These are phyloP conservation scores for Melanargia galathea DNA, from an alignment of 2,888 invertebrate genomes.

Conservation along the genomic window DNA sequence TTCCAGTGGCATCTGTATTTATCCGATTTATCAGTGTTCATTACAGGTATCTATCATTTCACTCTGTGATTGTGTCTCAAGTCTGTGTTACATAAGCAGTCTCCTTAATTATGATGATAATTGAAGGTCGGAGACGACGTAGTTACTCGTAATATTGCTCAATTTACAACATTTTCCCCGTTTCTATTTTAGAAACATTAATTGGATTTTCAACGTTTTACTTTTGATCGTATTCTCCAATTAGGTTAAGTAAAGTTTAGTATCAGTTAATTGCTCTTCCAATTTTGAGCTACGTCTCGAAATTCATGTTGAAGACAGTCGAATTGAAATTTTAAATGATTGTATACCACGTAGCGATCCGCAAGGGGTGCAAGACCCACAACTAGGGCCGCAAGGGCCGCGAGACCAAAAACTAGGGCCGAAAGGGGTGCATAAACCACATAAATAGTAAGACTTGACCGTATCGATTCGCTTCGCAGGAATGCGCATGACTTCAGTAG, in stretches of 20 bases:
- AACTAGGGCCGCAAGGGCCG: too few species aligned
- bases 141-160: neutral
- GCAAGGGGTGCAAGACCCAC: too few species aligned
- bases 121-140: neutral
- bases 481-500: too few species aligned
- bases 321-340: constrained; percentile 26
- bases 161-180: neutral
- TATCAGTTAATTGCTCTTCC: constrained; percentile 50
- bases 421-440: too few species aligned
- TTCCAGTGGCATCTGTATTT: too few species aligned
- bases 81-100: neutral
- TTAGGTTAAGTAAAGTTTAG: constrained; percentile 43
- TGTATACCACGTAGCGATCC: neutral
- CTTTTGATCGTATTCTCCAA: constrained; percentile 30
- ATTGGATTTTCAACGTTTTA: constrained; percentile 24
- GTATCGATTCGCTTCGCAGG: too few species aligned
- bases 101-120: neutral
- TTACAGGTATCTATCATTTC: too few species aligned
- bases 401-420: too few species aligned
- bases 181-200: constrained; percentile 6
- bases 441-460: too few species aligned
- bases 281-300: constrained; percentile 38
- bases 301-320: constrained; percentile 38
- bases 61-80: too few species aligned
- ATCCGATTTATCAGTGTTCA: too few species aligned